These are phyloP conservation scores for Brachylomia viminalis DNA, from an alignment of 2,888 invertebrate species.

Conservation along the genomic window DNA sequence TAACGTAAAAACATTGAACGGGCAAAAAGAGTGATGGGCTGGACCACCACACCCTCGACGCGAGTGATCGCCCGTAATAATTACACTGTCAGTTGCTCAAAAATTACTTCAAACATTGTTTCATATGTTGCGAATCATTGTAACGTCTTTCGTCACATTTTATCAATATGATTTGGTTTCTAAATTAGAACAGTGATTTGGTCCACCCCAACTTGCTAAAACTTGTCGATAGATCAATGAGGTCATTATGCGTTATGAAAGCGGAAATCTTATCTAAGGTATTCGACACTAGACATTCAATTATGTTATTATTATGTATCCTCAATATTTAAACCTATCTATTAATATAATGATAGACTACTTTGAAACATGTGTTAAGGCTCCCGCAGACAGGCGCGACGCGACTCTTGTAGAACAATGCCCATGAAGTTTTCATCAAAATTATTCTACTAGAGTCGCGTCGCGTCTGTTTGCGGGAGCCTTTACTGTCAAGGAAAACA, in stretches of 20 bases:
- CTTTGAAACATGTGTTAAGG: slow-evolving; percentile 52
- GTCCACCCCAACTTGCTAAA: slow-evolving; percentile 57
- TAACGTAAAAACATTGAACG: slow-evolving; percentile 87
- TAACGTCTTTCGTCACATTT: slow-evolving; percentile 49
- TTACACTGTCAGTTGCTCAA: slow-evolving; percentile 85
- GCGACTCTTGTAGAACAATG: too few species aligned
- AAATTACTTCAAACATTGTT: slow-evolving; percentile 76
- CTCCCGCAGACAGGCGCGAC: too few species aligned
- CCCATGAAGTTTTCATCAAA: too few species aligned
- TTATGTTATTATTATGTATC: slow-evolving; percentile 43
- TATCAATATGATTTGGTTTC: slow-evolving; percentile 46
- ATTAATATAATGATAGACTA: slow-evolving; percentile 63
- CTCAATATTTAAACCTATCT: slow-evolving; percentile 49
- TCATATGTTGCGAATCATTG: slow-evolving; percentile 57
- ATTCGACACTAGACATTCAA: slow-evolving; percentile 57
- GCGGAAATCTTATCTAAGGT: slow-evolving; percentile 64
- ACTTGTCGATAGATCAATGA: slow-evolving; percentile 70
- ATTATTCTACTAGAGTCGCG: too few species aligned
- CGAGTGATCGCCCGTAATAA: slow-evolving; percentile 84
- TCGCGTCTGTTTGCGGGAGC: too few species aligned
- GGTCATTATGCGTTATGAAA: slow-evolving; percentile 56
- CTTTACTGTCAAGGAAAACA: slow-evolving; percentile 51
- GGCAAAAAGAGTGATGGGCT: slow-evolving; percentile 85
- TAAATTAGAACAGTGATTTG: slow-evolving; percentile 50
- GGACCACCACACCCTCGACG: slow-evolving; percentile 84